Evolutionary conservation across 64 coral and sea anemone genomes (phyloP), one percentile per base, ranked within the genome.

Genomic region (Cladopsammia gracilis): DNA sequence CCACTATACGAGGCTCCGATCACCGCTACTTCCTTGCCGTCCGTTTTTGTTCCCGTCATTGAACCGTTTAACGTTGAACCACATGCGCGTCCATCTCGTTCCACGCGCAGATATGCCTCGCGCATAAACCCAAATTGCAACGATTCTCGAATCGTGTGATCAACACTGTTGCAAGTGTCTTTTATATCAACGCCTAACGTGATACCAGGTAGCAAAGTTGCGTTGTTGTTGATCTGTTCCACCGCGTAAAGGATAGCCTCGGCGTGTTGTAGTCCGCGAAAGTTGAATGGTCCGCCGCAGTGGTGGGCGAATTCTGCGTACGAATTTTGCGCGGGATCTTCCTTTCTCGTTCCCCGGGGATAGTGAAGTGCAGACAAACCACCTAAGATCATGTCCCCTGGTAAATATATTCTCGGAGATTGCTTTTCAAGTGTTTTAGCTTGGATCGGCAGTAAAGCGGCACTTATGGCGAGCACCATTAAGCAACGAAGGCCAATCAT

Each of bases 1-100:
- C 93, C 93, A 26, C 93, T 95, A 48, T 87, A 95, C 16, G 93
- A 88, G 0, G 93, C 93, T 34, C 93, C 93, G 0, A 95, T 60
- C 60, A 95, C 77, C 9, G 88, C 93, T 12, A 95, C 93, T 34
- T 72, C 91, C 26, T 79, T 90, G 4, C 73, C 64, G 34, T 34
- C 2, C 34, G 34, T 34, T 34, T 34, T 34, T 77, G 11, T 86
- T 77, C 64, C 50, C 44, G 16, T 4, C 19, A 10, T n/a, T 5
- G 72, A 75, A 49, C 4, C 16, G 7, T 75, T 75, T 20, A 13
- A 10, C 14, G 46, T 20, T 4, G 47, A 75, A 48, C 45, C 44
- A 42, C 72, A 75, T 18, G 18, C 47, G 45, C 45, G 44, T 18
- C 50, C 72, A 20, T 48, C 6, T 3, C 25, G 20, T 75, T 75